Conservation (phyloP, 1,140 invertebrate genomes). For the Halesus radiatus region DNA sequence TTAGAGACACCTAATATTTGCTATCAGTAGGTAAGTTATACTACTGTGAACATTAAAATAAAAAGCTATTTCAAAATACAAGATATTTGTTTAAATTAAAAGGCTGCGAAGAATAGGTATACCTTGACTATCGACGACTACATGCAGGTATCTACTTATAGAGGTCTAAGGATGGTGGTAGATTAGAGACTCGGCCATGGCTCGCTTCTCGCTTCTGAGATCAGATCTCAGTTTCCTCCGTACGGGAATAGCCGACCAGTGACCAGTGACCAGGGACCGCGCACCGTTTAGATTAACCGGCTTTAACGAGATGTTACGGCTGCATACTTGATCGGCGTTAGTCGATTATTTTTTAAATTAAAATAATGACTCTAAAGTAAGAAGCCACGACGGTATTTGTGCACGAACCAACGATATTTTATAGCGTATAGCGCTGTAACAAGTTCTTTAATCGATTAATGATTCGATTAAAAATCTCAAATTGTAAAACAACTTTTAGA, state of each 20-base stretch:
- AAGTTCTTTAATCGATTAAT: slow-evolving; percentile 17
- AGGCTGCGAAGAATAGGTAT: background rate
- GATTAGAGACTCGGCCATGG: background rate
- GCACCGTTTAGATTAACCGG: background rate
- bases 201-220: background rate
- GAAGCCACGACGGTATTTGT: slow-evolving; percentile 33
- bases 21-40: too few relatives aligned
- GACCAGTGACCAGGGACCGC: too few relatives aligned
- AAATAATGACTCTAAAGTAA: slow-evolving; percentile 32
- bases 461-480: slow-evolving; percentile 21
- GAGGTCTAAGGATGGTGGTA: background rate
- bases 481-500: background rate
- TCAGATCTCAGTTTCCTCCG: background rate
- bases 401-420: slow-evolving; percentile 34
- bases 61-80: too few relatives aligned
- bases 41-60: too few relatives aligned
- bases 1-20: too few relatives aligned
- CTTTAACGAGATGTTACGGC: slow-evolving; percentile 11
- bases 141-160: background rate
- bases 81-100: too few relatives aligned
- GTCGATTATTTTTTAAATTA: slow-evolving; percentile 37
- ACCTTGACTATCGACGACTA: background rate
- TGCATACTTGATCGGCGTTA: slow-evolving; percentile 7
- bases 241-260: background rate
- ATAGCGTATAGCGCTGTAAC: background rate